A percentile compares a stretch with the other conserved stretches of the same genome.
These are phyloP conservation scores for Platycnemis pennipes DNA, from an alignment of 2,888 invertebrate genomes.

Conservation along the genomic window DNA sequence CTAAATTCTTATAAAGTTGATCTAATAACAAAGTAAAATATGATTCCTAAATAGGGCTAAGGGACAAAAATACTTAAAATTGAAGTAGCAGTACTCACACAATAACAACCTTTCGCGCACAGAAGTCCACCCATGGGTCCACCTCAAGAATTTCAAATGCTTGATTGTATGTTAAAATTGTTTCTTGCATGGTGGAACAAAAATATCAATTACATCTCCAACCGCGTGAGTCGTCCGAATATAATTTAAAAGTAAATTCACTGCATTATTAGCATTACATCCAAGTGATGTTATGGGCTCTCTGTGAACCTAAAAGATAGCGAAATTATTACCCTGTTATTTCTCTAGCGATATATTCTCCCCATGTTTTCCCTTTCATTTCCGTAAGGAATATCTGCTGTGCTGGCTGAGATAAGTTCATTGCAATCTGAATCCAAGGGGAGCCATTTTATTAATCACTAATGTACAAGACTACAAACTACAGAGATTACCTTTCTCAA, in stretches of 20 bases:
- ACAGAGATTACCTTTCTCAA: no score
- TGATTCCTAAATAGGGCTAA: neutral
- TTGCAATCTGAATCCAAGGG: no score
- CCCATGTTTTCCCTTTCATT: neutral
- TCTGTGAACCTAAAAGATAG: neutral
- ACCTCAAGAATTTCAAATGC: neutral
- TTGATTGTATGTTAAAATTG: neutral
- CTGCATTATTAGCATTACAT: neutral
- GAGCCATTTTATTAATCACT: no score
- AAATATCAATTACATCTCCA: neutral
- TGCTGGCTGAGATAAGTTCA: no score
- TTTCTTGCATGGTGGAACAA: neutral
- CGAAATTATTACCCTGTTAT: neutral
- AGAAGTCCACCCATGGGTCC: no score
- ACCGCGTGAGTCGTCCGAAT: neutral
- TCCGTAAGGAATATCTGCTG: neutral
- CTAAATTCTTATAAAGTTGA: neutral
- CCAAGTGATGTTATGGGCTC: neutral
- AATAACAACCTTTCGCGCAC: neutral
- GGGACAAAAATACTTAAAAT: neutral
- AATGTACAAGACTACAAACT: no score
- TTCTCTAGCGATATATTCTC: neutral
- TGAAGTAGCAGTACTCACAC: neutral
- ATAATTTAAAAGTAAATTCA: neutral
- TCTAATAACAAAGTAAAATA: neutral